A percentile compares a stretch with the other conserved stretches of the same genome.
Conservation (phyloP, 2,797 vertebrate genomes). For the Tiaroga cobitis region DNA sequence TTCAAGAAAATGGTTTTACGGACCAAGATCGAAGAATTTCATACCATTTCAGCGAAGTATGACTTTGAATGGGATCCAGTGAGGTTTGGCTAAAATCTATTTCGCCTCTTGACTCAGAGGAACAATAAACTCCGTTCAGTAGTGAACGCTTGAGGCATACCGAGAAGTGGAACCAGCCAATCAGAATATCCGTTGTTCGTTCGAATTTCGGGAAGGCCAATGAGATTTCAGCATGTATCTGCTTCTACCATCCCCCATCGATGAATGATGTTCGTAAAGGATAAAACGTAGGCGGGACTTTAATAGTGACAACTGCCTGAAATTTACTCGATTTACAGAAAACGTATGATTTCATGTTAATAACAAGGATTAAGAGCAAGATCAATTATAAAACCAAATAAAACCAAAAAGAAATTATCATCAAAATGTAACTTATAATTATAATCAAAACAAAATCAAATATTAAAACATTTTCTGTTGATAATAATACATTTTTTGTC, state of each 20-base stretch:
- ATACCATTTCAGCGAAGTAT: conserved; percentile 77
- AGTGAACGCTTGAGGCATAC: conserved; percentile 55
- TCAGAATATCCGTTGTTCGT: conserved; percentile 67
- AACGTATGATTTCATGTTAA: background rate
- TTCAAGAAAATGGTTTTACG: accelerated
- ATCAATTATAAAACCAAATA: background rate
- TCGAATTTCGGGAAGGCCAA: conserved; percentile 75
- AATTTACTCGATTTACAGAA: background rate
- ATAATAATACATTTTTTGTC: background rate
- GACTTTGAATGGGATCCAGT: conserved; percentile 70
- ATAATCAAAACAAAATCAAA: too few relatives aligned
- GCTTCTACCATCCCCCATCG: conserved; percentile 77
- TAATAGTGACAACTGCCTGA: conserved; percentile 1
- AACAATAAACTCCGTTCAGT: conserved; percentile 81
- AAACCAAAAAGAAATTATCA: background rate
- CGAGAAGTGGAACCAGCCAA: conserved; percentile 71
- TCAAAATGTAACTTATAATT: background rate
- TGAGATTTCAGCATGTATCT: conserved; percentile 55
- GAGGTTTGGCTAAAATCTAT: conserved; percentile 69
- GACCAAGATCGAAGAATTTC: conserved; percentile 8
- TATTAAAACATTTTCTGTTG: background rate
- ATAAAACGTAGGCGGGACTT: conserved; percentile 50
- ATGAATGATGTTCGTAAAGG: conserved; percentile 72
- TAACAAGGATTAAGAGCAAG: background rate
- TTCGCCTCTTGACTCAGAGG: conserved; percentile 77